phyloP scores from a whole-genome alignment of 2,797 vertebrate species.

The Eremophila alpestris region DNA sequence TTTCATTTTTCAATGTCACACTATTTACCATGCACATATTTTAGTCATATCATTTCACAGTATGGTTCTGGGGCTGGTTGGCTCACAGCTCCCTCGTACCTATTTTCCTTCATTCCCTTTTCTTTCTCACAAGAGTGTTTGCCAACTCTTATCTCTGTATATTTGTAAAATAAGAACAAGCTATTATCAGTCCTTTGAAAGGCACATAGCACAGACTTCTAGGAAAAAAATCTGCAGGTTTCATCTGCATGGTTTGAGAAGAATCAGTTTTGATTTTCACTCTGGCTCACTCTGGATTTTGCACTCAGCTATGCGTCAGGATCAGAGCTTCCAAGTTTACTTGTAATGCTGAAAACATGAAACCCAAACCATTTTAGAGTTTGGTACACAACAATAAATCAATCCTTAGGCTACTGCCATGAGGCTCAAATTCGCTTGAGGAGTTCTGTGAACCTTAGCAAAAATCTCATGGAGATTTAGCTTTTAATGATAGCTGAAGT shows the following conservation, averaged over 20 bases:
- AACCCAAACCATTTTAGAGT: not conserved
- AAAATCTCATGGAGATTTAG: constrained; percentile 34
- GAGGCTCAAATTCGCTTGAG: not conserved
- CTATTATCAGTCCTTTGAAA: constrained; percentile 2
- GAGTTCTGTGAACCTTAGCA: not conserved
- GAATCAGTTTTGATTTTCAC: not conserved
- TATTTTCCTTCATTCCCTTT: constrained; percentile 2
- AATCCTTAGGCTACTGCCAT: not conserved
- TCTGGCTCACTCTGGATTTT: not conserved
- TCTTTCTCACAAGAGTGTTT: not conserved
- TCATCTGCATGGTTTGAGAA: not conserved
- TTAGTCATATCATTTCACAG: constrained; percentile 50
- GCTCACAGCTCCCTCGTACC: not conserved
- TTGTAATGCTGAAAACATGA: constrained; percentile 8
- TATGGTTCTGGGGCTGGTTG: constrained; percentile 5
- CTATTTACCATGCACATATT: constrained; percentile 59
- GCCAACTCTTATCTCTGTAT: not conserved
- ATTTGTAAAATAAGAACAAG: constrained; percentile 12
- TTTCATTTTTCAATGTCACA: constrained; percentile 59
- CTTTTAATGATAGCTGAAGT: not conserved
- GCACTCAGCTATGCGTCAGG: not conserved
- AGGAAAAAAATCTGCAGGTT: constrained; percentile 2
- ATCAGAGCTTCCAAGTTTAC: not conserved
- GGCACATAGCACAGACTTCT: not conserved
- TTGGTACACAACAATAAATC: not conserved